Conservation (phyloP, 2,888 invertebrate genomes). For the Acleris holmiana region DNA sequence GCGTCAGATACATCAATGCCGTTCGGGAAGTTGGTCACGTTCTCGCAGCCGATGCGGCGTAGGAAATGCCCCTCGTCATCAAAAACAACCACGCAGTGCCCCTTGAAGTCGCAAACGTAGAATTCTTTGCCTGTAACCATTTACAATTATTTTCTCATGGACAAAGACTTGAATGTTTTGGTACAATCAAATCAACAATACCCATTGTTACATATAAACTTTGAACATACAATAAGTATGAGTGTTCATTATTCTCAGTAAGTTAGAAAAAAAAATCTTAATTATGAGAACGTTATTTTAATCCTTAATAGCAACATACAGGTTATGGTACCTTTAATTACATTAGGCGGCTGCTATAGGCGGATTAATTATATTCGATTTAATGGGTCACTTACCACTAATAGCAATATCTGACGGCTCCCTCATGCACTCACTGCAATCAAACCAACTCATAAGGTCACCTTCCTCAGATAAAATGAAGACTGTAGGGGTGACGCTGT, state of each 20-base stretch:
- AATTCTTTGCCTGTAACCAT: constrained; percentile 90
- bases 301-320: no score
- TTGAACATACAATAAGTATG: neutral
- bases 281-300: no score
- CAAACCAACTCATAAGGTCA: constrained; percentile 97
- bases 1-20: constrained; percentile 99
- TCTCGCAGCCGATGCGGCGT: constrained; percentile 97
- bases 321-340: neutral
- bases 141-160: constrained; percentile 1
- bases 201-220: constrained; percentile 1
- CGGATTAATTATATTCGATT: neutral
- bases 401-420: constrained; percentile 99
- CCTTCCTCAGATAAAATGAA: constrained; percentile 97
- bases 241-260: no score
- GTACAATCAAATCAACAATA: constrained; percentile 8
- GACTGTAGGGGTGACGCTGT: constrained; percentile 98
- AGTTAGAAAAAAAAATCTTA: no score
- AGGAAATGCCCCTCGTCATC: constrained; percentile 96
- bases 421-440: constrained; percentile 98
- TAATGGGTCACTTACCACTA: constrained; percentile 85
- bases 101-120: constrained; percentile 99
- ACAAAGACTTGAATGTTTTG: constrained; percentile 8
- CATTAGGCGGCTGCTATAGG: no score
- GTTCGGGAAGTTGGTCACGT: constrained; percentile 98
- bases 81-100: constrained; percentile 98